phyloP scores from a whole-genome alignment of 2,113 vertebrate species.

The Vidua macroura region DNA sequence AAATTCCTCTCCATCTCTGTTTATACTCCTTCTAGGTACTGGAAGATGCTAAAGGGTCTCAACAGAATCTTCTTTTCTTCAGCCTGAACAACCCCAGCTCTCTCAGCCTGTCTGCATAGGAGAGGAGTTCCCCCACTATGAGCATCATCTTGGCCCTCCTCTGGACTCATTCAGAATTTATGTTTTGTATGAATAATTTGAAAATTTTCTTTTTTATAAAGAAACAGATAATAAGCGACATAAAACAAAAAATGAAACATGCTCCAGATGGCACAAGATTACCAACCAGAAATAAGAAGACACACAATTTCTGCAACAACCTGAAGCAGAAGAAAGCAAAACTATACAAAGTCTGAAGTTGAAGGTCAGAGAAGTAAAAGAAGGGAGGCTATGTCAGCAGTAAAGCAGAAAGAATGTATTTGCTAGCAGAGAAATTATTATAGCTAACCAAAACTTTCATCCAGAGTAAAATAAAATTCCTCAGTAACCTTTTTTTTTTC shows the following conservation, averaged over 20 bases:
- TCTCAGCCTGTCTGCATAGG: rapidly evolving
- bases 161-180: neutral
- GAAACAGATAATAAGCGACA: neutral
- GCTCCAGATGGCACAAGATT: neutral
- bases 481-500: neutral
- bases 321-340: neutral
- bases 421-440: neutral
- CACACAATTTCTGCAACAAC: neutral
- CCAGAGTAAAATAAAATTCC: neutral
- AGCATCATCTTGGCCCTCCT: neutral
- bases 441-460: neutral
- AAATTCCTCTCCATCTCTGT: neutral
- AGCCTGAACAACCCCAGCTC: neutral
- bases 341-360: neutral
- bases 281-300: neutral
- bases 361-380: neutral
- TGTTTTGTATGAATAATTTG: neutral
- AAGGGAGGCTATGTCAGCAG: neutral
- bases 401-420: neutral
- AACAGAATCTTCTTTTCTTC: neutral
- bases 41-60: neutral
- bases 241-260: neutral
- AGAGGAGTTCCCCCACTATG: neutral
- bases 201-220: neutral
- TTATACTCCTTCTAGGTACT: neutral